Percentiles rank a stretch among this genome's conserved stretches.
These are phyloP conservation scores for Melipona quadrifasciata DNA, from an alignment of 1,140 invertebrate species.

Conservation along the genomic window DNA sequence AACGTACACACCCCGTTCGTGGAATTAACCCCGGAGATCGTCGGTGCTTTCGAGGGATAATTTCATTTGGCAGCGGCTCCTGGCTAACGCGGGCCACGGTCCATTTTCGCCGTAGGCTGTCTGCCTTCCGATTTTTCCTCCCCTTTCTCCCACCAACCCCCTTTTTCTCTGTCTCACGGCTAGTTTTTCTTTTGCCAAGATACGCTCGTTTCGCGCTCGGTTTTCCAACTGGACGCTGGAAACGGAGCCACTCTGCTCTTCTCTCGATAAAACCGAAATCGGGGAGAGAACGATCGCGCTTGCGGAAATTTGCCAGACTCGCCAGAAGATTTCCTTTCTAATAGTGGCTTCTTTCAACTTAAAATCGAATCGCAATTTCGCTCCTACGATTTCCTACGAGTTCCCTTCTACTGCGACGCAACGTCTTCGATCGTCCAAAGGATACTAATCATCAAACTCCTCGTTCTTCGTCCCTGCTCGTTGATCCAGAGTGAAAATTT, in stretches of 20 bases:
- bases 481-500: no score
- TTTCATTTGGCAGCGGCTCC: slow-evolving; percentile 77
- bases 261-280: slow-evolving; percentile 2
- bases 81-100: slow-evolving; percentile 41
- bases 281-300: neutral
- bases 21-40: slow-evolving; percentile 75
- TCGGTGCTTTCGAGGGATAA: slow-evolving; percentile 74
- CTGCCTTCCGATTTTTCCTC: slow-evolving; percentile 42
- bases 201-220: neutral
- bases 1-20: slow-evolving; percentile 50
- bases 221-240: no score
- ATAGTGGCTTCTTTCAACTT: neutral
- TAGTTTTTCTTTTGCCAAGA: slow-evolving; percentile 53
- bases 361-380: neutral
- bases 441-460: no score
- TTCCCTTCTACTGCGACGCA: neutral
- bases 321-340: neutral
- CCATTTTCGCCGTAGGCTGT: slow-evolving; percentile 40
- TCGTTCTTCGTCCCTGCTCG: no score
- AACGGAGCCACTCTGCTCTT: neutral
- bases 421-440: no score
- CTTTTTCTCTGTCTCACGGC: slow-evolving; percentile 40
- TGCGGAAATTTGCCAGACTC: neutral
- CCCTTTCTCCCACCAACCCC: neutral
- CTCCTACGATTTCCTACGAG: neutral